These are phyloP conservation scores for Loripinus fragilis DNA, from an alignment of 2,888 invertebrate genomes.

Conservation along the genomic window DNA sequence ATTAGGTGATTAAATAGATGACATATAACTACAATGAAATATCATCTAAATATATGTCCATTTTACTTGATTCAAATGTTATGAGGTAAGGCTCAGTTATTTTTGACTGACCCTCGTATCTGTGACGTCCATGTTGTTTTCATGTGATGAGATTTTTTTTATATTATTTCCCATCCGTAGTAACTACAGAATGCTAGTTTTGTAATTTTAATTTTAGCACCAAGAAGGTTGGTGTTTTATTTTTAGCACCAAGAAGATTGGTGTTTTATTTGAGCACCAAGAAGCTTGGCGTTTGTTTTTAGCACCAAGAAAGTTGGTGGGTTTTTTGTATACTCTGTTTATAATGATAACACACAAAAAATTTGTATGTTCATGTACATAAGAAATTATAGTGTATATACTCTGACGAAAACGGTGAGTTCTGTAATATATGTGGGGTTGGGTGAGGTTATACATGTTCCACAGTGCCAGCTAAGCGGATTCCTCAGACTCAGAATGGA, in stretches of 20 bases:
- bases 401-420: not conserved
- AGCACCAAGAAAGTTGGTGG: not conserved
- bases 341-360: constrained; percentile 4
- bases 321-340: not conserved
- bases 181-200: not conserved
- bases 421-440: not conserved
- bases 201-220: not conserved
- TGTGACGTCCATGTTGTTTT: not conserved
- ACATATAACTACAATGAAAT: too few relatives aligned
- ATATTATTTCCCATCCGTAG: constrained; percentile 4
- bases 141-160: constrained; percentile 9
- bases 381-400: constrained; percentile 16
- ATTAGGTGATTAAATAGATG: too few relatives aligned
- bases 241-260: not conserved
- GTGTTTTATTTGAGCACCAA: not conserved
- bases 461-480: too few relatives aligned
- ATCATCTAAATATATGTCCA: too few relatives aligned
- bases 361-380: constrained; percentile 13
- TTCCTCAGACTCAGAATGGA: too few relatives aligned
- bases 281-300: not conserved
- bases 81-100: too few relatives aligned
- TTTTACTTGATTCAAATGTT: too few relatives aligned
- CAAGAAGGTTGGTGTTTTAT: not conserved
- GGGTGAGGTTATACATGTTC: too few relatives aligned
- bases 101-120: too few relatives aligned